Evolutionary conservation across 2,797 vertebrate species (phyloP).

Genomic region (Novumbra hubbsi): DNA sequence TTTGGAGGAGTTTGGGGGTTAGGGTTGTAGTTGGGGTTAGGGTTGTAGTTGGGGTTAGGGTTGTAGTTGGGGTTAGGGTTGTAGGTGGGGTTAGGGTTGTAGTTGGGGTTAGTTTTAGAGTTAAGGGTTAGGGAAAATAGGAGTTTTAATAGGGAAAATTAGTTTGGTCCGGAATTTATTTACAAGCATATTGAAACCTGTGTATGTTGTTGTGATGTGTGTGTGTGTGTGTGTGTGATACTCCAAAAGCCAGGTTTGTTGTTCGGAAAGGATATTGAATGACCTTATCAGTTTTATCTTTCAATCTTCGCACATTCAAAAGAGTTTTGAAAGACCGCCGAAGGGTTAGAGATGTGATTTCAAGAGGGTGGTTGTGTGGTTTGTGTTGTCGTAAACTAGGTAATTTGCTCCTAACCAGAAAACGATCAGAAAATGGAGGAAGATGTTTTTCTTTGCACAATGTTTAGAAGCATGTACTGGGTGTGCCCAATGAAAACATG

Average conservation of each 20-base stretch:
- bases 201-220: background rate
- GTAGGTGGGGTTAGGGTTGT: no score
- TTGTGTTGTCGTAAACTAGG: background rate
- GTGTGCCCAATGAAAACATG: slow-evolving; percentile 1
- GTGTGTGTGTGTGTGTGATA: background rate
- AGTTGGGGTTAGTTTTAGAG: no score
- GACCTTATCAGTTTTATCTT: slow-evolving; percentile 10
- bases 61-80: no score
- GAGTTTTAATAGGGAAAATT: no score
- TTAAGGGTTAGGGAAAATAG: no score
- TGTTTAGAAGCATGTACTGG: background rate
- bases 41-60: no score
- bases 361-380: background rate
- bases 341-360: background rate
- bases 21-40: no score
- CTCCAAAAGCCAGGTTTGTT: background rate
- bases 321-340: background rate
- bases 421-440: background rate
- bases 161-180: no score
- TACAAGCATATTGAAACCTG: no score
- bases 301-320: slow-evolving; percentile 3
- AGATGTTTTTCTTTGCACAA: background rate
- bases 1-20: no score
- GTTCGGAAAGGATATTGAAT: background rate
- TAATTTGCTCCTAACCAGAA: background rate